phyloP scores from a whole-genome alignment of 2,888 invertebrate genomes.

The Tetragonisca angustula region DNA sequence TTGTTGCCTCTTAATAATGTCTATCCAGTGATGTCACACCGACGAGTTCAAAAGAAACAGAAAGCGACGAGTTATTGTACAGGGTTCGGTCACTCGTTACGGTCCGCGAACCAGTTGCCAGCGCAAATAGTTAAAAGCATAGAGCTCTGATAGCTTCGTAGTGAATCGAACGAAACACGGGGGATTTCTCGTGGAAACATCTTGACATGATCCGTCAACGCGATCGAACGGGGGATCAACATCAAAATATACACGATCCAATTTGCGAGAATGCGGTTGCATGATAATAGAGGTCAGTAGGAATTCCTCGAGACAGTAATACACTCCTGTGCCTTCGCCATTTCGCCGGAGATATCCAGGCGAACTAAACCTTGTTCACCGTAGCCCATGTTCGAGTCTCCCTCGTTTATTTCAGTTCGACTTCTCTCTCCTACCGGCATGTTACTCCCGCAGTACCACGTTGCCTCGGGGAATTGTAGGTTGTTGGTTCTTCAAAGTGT shows the following conservation, averaged over 20 bases:
- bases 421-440: constrained; percentile 49
- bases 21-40: too few relatives aligned
- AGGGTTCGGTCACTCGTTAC: too few relatives aligned
- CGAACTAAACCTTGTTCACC: constrained; percentile 58
- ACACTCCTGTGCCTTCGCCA: constrained; percentile 37
- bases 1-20: too few relatives aligned
- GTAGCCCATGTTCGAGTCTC: constrained; percentile 56
- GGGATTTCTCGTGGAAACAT: too few relatives aligned
- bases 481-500: constrained; percentile 56
- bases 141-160: background rate
- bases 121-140: too few relatives aligned
- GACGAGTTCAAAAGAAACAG: too few relatives aligned
- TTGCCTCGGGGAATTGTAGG: constrained; percentile 59
- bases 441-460: constrained; percentile 30
- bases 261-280: constrained; percentile 33
- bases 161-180: background rate
- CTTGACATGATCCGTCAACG: background rate
- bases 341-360: constrained; percentile 52
- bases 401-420: constrained; percentile 71
- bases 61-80: too few relatives aligned
- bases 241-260: background rate
- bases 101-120: too few relatives aligned
- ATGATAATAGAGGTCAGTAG: constrained; percentile 62
- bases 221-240: background rate
- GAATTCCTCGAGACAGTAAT: constrained; percentile 47